These are phyloP conservation scores for Scaptomyza cyrtandrae DNA, from an alignment of 2,888 invertebrate genomes.

Conservation along the genomic window DNA sequence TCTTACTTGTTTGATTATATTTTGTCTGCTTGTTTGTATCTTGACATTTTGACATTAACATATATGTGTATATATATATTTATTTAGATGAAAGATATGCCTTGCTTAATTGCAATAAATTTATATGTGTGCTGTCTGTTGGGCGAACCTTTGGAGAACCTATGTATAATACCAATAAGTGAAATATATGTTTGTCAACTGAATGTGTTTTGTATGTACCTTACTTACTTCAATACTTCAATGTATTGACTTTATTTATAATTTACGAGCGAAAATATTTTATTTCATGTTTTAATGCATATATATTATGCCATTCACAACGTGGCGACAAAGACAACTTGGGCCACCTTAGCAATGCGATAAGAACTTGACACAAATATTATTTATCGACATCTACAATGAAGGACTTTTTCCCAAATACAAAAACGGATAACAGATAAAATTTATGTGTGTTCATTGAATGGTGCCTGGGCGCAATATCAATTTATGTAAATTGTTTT, in stretches of 20 bases:
- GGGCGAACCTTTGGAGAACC: slow-evolving; percentile 1
- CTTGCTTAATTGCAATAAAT: slow-evolving; percentile 47
- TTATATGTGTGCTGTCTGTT: slow-evolving; percentile 19
- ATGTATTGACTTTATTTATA: slow-evolving; percentile 59
- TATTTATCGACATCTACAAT: slow-evolving; percentile 45
- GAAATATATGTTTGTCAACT: slow-evolving; percentile 16
- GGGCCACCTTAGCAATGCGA: slow-evolving; percentile 59
- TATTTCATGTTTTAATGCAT: slow-evolving; percentile 75
- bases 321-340: neutral
- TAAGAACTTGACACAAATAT: slow-evolving; percentile 71
- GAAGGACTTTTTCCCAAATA: slow-evolving; percentile 19
- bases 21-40: slow-evolving; percentile 3
- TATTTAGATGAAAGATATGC: slow-evolving; percentile 3
- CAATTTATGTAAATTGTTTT: slow-evolving; percentile 69
- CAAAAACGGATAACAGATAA: slow-evolving; percentile 56
- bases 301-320: slow-evolving; percentile 68
- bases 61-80: neutral
- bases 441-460: slow-evolving; percentile 78
- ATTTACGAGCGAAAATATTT: slow-evolving; percentile 77
- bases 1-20: slow-evolving; percentile 12
- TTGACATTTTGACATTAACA: slow-evolving; percentile 15
- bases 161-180: slow-evolving; percentile 5
- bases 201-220: slow-evolving; percentile 36
- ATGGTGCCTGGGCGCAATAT: slow-evolving; percentile 53
- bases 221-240: slow-evolving; percentile 32